phyloP scores from a whole-genome alignment of 2,113 vertebrate genomes.

The Nothoprocta pentlandii region DNA sequence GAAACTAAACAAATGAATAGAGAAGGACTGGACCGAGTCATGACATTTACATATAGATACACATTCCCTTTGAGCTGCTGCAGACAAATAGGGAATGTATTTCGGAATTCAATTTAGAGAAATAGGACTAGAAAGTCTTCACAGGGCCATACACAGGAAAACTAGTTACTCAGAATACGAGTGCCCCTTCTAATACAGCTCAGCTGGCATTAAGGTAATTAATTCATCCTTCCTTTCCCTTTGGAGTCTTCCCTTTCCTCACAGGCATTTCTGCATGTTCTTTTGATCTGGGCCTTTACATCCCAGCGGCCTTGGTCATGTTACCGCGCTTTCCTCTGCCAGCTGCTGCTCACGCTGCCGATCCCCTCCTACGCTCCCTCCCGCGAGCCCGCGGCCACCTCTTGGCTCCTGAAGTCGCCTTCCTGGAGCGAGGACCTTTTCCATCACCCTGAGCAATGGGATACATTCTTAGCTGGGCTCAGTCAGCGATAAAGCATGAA shows the following conservation, averaged over 20 bases:
- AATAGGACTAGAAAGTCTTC: slow-evolving; percentile 9
- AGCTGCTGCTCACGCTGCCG: background rate
- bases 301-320: background rate
- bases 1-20: background rate
- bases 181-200: background rate
- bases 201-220: background rate
- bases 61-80: background rate
- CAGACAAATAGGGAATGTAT: background rate
- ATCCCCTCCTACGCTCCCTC: background rate
- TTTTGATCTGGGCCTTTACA: background rate
- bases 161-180: background rate
- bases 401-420: background rate
- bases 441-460: background rate
- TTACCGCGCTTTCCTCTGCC: background rate
- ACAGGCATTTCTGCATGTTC: background rate
- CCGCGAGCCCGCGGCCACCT: rapidly evolving
- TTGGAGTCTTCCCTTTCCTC: background rate
- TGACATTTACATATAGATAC: slow-evolving; percentile 45
- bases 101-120: slow-evolving; percentile 11
- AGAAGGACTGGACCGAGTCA: background rate
- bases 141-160: background rate
- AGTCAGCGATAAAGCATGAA: background rate
- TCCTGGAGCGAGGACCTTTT: background rate
- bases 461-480: background rate
- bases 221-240: background rate